A percentile compares a stretch with the other conserved stretches of the same genome.
phyloP scores from a whole-genome alignment of 2,797 vertebrate genomes.

The Danio kyathit region DNA sequence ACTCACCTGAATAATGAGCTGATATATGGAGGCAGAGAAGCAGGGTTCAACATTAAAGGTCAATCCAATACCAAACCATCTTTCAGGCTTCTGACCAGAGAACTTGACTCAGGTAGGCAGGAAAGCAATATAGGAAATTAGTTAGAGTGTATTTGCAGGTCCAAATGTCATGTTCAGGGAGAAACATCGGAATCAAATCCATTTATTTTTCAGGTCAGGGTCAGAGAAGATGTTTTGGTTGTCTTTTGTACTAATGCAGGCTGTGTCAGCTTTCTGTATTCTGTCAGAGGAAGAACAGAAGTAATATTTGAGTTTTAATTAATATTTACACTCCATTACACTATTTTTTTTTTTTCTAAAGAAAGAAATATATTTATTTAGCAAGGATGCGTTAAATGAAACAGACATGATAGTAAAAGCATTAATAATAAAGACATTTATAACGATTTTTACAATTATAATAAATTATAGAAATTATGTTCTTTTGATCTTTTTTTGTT shows the following conservation, averaged over 20 bases:
- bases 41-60: constrained; percentile 60
- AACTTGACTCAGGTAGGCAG: constrained; percentile 62
- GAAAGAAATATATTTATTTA: neutral
- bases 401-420: neutral
- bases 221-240: constrained; percentile 29
- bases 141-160: constrained; percentile 24
- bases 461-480: neutral
- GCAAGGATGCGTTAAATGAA: neutral
- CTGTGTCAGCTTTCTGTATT: constrained; percentile 20
- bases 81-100: constrained; percentile 48
- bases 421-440: neutral
- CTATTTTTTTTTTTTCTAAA: no score
- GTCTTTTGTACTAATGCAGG: constrained; percentile 31
- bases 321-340: neutral
- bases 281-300: neutral
- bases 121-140: constrained; percentile 71
- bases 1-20: constrained; percentile 59
- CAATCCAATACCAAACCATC: constrained; percentile 47
- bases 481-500: no score
- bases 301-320: neutral
- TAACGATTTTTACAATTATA: no score
- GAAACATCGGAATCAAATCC: constrained; percentile 39
- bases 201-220: constrained; percentile 50
- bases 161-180: constrained; percentile 45
- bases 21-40: constrained; percentile 24